Evolutionary conservation across 2,113 vertebrate genomes (phyloP).

Genomic region (Pristiophorus japonicus): DNA sequence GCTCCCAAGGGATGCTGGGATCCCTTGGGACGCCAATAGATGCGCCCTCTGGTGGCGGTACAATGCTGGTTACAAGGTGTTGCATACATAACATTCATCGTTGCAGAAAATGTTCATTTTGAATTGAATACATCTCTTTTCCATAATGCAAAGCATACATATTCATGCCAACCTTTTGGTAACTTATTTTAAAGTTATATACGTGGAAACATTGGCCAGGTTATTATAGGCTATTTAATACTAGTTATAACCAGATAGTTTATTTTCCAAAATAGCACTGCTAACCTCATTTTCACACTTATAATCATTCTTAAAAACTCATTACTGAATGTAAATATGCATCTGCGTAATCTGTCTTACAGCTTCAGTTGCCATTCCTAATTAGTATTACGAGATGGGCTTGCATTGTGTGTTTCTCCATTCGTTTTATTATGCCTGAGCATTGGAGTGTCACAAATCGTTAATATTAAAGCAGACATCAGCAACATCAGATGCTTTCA

Average conservation of each 20-base stretch:
- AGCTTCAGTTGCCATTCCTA: not conserved
- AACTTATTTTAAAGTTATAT: not conserved
- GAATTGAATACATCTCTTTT: not conserved
- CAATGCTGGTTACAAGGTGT: no score
- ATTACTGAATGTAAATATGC: no score
- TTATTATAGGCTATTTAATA: not conserved
- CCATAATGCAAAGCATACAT: no score
- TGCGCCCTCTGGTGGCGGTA: no score
- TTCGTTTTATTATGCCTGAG: not conserved
- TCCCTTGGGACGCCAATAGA: no score
- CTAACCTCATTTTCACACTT: not conserved
- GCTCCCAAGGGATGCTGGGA: no score
- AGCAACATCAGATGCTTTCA: not conserved
- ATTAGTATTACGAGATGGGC: not conserved
- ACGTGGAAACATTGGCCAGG: not conserved
- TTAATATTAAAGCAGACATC: not conserved
- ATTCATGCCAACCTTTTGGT: not conserved
- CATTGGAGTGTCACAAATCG: not conserved
- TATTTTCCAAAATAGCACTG: not conserved
- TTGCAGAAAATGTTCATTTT: not conserved
- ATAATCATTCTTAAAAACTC: not conserved
- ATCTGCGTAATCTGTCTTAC: not conserved
- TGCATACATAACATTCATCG: no score
- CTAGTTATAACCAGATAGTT: not conserved
- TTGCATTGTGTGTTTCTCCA: not conserved